Conservation (phyloP, 2,888 invertebrate species). For the Latheticus oryzae region DNA sequence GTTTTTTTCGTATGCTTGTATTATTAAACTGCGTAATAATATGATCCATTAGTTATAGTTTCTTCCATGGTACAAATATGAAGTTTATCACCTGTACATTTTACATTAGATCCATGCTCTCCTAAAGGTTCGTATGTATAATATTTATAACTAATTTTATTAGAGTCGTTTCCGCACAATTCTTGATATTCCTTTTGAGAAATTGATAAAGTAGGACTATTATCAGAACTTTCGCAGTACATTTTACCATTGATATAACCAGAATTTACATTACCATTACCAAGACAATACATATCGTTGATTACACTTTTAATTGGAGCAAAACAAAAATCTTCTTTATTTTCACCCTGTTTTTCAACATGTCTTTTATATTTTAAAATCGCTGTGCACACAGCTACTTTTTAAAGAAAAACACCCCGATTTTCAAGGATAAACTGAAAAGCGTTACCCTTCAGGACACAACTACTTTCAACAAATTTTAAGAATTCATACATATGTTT, state of each 20-base stretch:
- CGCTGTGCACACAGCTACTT: too few species aligned
- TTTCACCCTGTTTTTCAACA: too few species aligned
- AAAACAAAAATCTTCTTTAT: constrained; percentile 20
- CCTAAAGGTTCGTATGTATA: constrained; percentile 1
- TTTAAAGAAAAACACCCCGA: too few species aligned
- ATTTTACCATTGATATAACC: constrained; percentile 10
- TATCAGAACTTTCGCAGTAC: constrained; percentile 9
- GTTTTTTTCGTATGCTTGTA: background rate
- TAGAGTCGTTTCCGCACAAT: background rate
- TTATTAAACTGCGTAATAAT: background rate
- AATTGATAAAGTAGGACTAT: constrained; percentile 6
- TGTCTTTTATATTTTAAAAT: too few species aligned
- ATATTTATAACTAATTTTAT: constrained; percentile 7
- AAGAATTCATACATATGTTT: too few species aligned
- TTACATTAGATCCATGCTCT: background rate
- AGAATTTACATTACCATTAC: constrained; percentile 2
- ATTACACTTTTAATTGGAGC: constrained; percentile 6
- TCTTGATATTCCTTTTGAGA: constrained; percentile 8
- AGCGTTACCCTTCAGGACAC: too few species aligned
- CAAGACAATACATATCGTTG: constrained; percentile 19
- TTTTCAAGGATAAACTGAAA: too few species aligned
- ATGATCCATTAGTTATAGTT: background rate
- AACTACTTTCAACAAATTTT: too few species aligned
- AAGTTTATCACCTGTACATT: background rate
- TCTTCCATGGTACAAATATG: constrained; percentile 7